Evolutionary conservation across 2,888 invertebrate species (phyloP).

Genomic region (Caenorhabditis parvicauda): DNA sequence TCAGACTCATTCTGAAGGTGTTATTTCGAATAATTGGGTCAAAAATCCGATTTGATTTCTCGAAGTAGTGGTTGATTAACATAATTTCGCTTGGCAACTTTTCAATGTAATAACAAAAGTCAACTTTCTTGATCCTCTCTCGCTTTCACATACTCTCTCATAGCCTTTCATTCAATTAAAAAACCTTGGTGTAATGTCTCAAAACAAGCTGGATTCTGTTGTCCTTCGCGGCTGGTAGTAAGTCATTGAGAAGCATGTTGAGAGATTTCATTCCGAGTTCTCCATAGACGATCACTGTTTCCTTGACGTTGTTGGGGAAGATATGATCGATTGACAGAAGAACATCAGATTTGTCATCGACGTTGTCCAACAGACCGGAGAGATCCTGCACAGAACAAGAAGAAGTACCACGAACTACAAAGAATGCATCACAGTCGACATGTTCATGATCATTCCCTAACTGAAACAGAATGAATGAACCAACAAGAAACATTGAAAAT

Average conservation of each 20-base stretch:
- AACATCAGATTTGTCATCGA: not conserved
- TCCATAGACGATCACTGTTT: slow-evolving; percentile 74
- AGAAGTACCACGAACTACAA: slow-evolving; percentile 44
- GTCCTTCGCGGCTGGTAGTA: slow-evolving; percentile 69
- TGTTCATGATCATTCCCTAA: slow-evolving; percentile 20
- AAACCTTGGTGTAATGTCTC: slow-evolving; percentile 80
- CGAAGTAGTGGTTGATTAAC: no score
- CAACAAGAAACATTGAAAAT: not conserved
- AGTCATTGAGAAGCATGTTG: slow-evolving; percentile 50
- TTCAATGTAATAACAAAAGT: no score
- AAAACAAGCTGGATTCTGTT: slow-evolving; percentile 81
- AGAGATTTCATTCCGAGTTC: slow-evolving; percentile 80
- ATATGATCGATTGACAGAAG: slow-evolving; percentile 41
- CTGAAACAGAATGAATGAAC: no score
- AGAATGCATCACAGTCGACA: slow-evolving; percentile 40
- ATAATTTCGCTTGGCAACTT: no score
- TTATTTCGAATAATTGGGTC: not conserved
- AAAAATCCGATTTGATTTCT: not conserved
- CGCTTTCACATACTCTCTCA: no score
- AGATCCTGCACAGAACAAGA: slow-evolving; percentile 38
- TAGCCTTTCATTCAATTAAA: no score
- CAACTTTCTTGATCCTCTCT: no score
- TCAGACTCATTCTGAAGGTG: not conserved
- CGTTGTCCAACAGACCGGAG: not conserved
- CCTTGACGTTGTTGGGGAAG: slow-evolving; percentile 2